These are phyloP conservation scores for Rhinoptilus africanus DNA, from an alignment of 2,113 vertebrate species.

Conservation along the genomic window DNA sequence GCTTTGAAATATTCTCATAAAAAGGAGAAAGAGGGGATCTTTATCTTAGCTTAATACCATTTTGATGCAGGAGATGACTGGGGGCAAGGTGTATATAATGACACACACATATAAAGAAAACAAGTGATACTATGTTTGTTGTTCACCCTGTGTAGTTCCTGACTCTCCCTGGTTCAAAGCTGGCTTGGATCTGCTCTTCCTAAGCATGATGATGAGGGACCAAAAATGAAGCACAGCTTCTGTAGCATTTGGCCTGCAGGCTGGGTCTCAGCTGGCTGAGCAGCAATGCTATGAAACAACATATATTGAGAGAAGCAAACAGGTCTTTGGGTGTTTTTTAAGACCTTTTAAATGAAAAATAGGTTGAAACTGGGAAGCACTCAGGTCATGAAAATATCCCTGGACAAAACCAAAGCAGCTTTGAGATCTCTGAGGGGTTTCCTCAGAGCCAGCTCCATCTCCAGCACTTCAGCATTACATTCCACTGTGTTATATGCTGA, in stretches of 20 bases:
- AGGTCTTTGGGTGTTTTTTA: background rate
- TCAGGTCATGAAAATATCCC: background rate
- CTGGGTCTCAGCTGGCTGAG: background rate
- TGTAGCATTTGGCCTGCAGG: background rate
- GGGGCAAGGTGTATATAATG: background rate
- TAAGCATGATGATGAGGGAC: fast-evolving
- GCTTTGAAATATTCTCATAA: background rate
- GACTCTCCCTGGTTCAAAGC: background rate
- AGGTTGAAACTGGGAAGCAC: background rate
- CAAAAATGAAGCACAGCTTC: background rate
- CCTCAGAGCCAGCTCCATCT: background rate
- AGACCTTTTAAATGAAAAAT: background rate
- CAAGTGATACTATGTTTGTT: background rate
- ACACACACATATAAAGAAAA: background rate
- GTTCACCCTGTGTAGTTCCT: background rate
- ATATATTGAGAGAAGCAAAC: background rate
- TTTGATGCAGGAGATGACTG: background rate
- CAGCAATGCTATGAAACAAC: background rate
- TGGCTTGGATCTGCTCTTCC: background rate
- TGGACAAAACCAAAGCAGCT: background rate
- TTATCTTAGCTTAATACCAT: background rate
- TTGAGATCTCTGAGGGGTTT: background rate
- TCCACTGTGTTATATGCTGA: background rate
- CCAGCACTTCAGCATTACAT: background rate
- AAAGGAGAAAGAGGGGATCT: background rate